These are phyloP conservation scores for Rhagophthalmus giganteus DNA, from an alignment of 2,888 invertebrate species.

Conservation along the genomic window DNA sequence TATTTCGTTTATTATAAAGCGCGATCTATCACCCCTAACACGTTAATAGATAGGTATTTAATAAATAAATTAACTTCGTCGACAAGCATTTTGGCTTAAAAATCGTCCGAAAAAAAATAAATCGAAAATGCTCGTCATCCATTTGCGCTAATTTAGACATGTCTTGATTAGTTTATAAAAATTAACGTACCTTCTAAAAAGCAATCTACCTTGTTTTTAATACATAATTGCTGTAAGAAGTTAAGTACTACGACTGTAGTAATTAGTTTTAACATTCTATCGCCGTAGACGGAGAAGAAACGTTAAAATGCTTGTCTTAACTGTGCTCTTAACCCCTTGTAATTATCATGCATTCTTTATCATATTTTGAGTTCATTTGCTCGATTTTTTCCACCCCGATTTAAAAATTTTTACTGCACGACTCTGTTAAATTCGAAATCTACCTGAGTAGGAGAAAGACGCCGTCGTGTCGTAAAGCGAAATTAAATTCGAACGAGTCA, in stretches of 20 bases:
- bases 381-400: constrained; percentile 34
- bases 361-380: constrained; percentile 44
- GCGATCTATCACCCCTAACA: no score
- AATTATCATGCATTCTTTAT: constrained; percentile 54
- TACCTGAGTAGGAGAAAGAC: no score
- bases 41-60: no score
- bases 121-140: constrained; percentile 1
- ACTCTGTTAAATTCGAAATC: no score
- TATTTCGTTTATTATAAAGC: no score
- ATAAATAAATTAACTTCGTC: no score
- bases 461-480: no score
- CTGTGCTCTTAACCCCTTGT: constrained; percentile 33
- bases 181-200: constrained; percentile 42
- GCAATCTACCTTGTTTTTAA: constrained; percentile 50
- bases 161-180: constrained; percentile 35
- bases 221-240: constrained; percentile 43
- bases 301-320: constrained; percentile 18
- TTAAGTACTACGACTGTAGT: constrained; percentile 39
- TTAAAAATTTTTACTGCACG: constrained; percentile 14
- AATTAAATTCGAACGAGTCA: no score
- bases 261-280: constrained; percentile 34
- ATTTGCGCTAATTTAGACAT: constrained; percentile 11
- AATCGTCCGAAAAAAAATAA: background rate
- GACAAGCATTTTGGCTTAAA: no score
- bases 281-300: constrained; percentile 22